Conservation (phyloP, 2,888 invertebrate genomes). For the Odontocerum albicorne region DNA sequence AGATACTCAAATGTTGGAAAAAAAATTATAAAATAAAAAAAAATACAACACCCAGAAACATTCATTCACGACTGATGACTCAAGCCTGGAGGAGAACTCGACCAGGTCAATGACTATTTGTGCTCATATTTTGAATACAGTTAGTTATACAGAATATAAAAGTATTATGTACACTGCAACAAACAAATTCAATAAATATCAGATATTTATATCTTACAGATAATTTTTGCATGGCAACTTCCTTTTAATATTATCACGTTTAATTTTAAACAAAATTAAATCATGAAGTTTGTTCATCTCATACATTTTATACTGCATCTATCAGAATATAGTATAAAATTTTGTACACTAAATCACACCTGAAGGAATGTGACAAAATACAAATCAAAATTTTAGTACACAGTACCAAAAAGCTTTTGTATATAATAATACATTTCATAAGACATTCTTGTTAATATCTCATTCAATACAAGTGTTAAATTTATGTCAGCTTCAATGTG, state of each 20-base stretch:
- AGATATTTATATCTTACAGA: conserved; percentile 35
- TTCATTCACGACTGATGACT: too few relatives aligned
- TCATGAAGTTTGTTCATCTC: conserved; percentile 14
- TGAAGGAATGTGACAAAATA: conserved; percentile 34
- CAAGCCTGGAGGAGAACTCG: too few relatives aligned
- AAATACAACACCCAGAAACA: too few relatives aligned
- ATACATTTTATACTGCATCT: conserved; percentile 18
- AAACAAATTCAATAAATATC: conserved; percentile 24
- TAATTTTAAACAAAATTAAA: conserved; percentile 33
- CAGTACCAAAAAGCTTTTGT: conserved; percentile 36
- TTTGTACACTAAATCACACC: conserved; percentile 24
- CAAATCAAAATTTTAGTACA: conserved; percentile 35
- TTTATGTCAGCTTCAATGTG: conserved; percentile 35
- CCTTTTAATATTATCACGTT: conserved; percentile 27
- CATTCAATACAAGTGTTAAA: conserved; percentile 24
- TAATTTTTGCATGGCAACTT: conserved; percentile 35
- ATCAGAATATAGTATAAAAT: conserved; percentile 22
- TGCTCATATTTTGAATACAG: too few relatives aligned
- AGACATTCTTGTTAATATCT: conserved; percentile 30
- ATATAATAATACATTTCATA: conserved; percentile 36
- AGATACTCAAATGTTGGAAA: too few relatives aligned
- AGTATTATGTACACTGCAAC: conserved; percentile 11
- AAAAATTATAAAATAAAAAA: too few relatives aligned
- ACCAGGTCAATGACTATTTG: too few relatives aligned
- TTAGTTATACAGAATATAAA: conserved; percentile 5